Base-by-base conservation (phyloP, 2,113 vertebrate genomes). In the Hylia prasina region DNA sequence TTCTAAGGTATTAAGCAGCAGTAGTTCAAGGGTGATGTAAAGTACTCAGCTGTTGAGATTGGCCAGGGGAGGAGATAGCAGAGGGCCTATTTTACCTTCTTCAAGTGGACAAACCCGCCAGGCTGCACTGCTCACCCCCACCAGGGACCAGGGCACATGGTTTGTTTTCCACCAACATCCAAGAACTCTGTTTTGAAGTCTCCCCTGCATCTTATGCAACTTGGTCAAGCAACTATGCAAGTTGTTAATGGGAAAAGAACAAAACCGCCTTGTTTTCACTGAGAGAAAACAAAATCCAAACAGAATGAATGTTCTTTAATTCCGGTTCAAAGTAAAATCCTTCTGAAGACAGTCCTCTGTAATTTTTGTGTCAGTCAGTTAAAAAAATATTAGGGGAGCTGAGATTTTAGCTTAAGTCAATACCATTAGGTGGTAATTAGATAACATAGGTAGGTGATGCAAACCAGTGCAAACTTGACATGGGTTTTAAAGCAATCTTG, bases 81-180 rank as follows among this genome's bases (percentile, higher is more conserved):
- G 33, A 87, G 54, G 28, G 22, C 11, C 47, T 75, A 0, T 68
- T 68, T 66, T 66, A 20, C 60, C 60, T 58, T 27, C 33, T 31
- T 7, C 39, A 23, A 25, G 42, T 25, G 31, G 15, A n/a, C 51
- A n/a, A 87, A 51, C 15, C 24, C 20, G 15, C 8, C 17, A 30
- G 31, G 30, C 31, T 53, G 8, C 47, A 2, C 35, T 63, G 51
- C 28, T 54, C 79, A 47, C 53, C 22, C 60, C 28, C 12, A 45
- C 12, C 37, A 68, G n/a, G 61, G 27, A 37, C 31, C 9, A 65
- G 58, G n/a, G 6, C 71, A 51, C 2, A 0, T 0, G 0, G 5
- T 57, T 92, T 87, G n/a, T 68, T 83, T 89, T 79, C 54, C 21
- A 50, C 22, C 11, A 33, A 20, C 12, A 23, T 30, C 61, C 66